Percentiles rank a stretch among this genome's conserved stretches.
These are phyloP conservation scores for Sminthurides aquaticus DNA, from an alignment of 2,888 invertebrate genomes.

Conservation along the genomic window DNA sequence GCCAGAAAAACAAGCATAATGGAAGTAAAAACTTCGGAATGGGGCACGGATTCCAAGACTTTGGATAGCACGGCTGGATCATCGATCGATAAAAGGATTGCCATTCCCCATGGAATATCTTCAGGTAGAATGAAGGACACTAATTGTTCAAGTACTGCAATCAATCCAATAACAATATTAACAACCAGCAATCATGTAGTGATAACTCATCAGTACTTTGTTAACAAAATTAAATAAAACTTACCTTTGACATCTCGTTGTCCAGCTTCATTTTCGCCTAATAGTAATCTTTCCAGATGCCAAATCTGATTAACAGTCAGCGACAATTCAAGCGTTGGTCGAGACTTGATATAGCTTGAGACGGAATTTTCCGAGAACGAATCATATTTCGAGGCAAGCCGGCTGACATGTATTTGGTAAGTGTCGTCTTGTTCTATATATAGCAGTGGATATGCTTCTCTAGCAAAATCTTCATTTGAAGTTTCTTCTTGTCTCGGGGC, in stretches of 20 bases:
- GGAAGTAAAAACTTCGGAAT: constrained; percentile 1
- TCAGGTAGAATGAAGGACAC: constrained; percentile 50
- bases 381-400: constrained; percentile 30
- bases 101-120: constrained; percentile 52
- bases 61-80: constrained; percentile 46
- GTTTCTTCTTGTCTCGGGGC: background rate
- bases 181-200: too few species aligned
- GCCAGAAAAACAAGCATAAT: constrained; percentile 9
- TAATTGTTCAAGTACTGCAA: constrained; percentile 50
- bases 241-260: constrained; percentile 43
- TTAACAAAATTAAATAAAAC: constrained; percentile 1
- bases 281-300: constrained; percentile 32
- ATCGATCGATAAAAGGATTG: constrained; percentile 51
- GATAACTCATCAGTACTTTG: background rate
- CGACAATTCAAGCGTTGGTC: constrained; percentile 32
- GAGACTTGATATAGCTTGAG: constrained; percentile 18
- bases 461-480: constrained; percentile 23
- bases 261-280: constrained; percentile 36
- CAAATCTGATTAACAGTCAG: constrained; percentile 31
- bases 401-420: constrained; percentile 25
- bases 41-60: constrained; percentile 43
- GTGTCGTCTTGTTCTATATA: constrained; percentile 29
- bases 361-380: constrained; percentile 26
- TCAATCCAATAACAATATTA: background rate
- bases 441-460: constrained; percentile 29